phyloP scores from a whole-genome alignment of 2,888 invertebrate genomes.

The Eilema depressum region DNA sequence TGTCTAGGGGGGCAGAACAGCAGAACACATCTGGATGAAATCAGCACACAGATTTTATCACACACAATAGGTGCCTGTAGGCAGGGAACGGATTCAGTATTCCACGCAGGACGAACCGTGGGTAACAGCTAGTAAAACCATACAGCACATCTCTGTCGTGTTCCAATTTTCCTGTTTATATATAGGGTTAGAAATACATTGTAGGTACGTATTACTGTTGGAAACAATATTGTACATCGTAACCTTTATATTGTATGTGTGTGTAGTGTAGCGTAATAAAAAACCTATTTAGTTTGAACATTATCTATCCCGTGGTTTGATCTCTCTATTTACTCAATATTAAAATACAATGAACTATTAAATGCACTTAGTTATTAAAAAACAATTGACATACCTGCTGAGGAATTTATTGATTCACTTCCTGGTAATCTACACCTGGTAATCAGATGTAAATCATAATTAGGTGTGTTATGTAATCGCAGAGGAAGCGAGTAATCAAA shows the following conservation, averaged over 20 bases:
- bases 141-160: background rate
- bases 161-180: constrained; percentile 30
- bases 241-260: background rate
- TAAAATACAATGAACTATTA: constrained; percentile 13
- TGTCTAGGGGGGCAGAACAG: too few relatives aligned
- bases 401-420: constrained; percentile 25
- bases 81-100: too few relatives aligned
- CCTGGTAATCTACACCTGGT: constrained; percentile 23
- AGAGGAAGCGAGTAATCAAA: constrained; percentile 31
- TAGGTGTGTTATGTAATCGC: constrained; percentile 27
- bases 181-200: constrained; percentile 28
- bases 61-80: too few relatives aligned
- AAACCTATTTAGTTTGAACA: background rate
- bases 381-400: constrained; percentile 15
- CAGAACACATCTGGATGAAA: background rate
- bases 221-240: background rate
- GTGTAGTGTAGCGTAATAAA: background rate
- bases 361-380: constrained; percentile 33
- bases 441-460: constrained; percentile 26
- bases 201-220: background rate
- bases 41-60: background rate
- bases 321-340: constrained; percentile 5
- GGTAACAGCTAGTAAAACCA: too few relatives aligned
- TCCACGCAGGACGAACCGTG: too few relatives aligned
- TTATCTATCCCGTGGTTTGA: too few relatives aligned